Conservation (phyloP, 2,113 vertebrate species). For the Nerophis ophidion region DNA sequence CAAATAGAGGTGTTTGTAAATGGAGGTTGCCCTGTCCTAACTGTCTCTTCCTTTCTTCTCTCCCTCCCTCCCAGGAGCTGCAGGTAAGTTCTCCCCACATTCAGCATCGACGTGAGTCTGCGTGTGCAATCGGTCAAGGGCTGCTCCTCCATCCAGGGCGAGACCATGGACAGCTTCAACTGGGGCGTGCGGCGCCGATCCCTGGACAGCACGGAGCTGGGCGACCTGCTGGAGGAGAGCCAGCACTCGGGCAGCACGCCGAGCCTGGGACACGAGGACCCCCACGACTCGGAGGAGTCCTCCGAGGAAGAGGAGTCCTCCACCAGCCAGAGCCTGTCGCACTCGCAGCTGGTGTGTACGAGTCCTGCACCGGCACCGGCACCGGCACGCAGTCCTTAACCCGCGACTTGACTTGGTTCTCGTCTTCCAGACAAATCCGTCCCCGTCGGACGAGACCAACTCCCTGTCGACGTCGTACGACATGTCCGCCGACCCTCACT, state of each 20-base stretch:
- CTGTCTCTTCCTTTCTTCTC: conserved; percentile 66
- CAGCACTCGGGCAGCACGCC: conserved; percentile 91
- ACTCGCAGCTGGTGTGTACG: conserved; percentile 82
- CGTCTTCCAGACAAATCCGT: conserved; percentile 84
- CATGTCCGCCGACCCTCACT: conserved; percentile 76
- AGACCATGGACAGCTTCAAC: conserved; percentile 97
- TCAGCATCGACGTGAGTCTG: conserved; percentile 46
- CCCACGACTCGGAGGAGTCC: conserved; percentile 91
- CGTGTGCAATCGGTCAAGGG: neutral
- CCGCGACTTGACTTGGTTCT: conserved; percentile 6
- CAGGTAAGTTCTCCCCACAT: conserved; percentile 84
- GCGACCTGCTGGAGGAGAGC: conserved; percentile 90
- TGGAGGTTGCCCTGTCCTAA: conserved; percentile 18
- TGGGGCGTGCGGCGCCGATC: conserved; percentile 97
- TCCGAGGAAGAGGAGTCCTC: conserved; percentile 94
- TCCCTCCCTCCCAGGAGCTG: conserved; percentile 89
- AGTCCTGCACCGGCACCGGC: neutral
- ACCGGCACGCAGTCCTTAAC: neutral
- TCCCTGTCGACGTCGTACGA: conserved; percentile 83
- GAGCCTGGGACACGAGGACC: conserved; percentile 85
- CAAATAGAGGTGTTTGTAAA: too few relatives aligned
- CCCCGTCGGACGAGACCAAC: conserved; percentile 88
- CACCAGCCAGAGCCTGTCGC: conserved; percentile 90
- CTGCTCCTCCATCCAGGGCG: conserved; percentile 77
- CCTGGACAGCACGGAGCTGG: conserved; percentile 94